phyloP scores from a whole-genome alignment of 2,113 vertebrate species.

The Psilopogon haemacephalus region DNA sequence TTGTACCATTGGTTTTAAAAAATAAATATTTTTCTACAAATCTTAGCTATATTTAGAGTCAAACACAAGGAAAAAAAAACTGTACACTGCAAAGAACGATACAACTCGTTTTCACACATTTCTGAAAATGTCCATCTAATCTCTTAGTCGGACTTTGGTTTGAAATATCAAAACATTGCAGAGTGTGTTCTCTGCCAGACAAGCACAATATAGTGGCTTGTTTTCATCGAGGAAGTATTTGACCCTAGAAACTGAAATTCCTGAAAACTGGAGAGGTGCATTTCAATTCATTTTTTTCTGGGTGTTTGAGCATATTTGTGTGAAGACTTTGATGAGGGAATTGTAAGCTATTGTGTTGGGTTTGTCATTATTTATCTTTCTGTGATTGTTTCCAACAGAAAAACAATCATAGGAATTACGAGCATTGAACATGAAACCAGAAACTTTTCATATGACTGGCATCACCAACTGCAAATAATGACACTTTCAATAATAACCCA shows the following conservation, averaged over 20 bases:
- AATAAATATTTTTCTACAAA: background rate
- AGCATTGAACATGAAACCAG: background rate
- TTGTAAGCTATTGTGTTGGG: background rate
- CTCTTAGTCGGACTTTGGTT: background rate
- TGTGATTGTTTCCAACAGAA: background rate
- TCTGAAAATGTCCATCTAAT: background rate
- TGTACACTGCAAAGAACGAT: background rate
- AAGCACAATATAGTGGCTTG: background rate
- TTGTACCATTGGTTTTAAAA: background rate
- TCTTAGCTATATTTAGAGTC: background rate
- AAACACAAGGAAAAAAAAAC: background rate
- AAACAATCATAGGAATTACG: background rate
- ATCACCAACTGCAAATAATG: background rate
- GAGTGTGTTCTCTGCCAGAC: background rate
- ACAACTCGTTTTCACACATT: background rate
- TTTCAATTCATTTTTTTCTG: constrained; percentile 31
- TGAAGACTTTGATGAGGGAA: background rate
- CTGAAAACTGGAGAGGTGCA: background rate
- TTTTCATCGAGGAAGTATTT: background rate
- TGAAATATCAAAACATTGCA: background rate
- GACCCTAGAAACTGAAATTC: background rate
- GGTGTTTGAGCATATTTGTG: background rate
- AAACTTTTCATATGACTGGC: background rate
- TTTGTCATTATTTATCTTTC: background rate
- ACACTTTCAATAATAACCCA: background rate